Base-by-base conservation (phyloP, 53 echinoderm and acorn worm species). In the Paracentrotus lividus region DNA sequence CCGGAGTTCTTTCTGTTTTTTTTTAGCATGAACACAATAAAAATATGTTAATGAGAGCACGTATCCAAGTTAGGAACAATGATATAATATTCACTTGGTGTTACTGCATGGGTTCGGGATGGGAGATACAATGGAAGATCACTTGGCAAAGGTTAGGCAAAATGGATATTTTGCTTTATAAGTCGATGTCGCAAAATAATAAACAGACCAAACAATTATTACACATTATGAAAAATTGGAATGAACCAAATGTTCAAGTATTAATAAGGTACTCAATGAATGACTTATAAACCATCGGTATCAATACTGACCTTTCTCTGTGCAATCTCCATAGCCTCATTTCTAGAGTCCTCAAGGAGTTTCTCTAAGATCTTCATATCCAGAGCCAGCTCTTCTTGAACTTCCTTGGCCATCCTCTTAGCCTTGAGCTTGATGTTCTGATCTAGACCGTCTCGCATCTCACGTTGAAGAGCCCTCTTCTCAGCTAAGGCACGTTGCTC, bases 321-420 rank as follows among this genome's bases (percentile, higher is more conserved):
- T 29, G 97, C 94, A 81, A 96, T 93, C 90, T 99, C 99, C 96
- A 96, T 93, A 31, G 99, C 97, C 91, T 99, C 97, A 60, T 97
- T 99, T 47, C 96, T 94, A 27, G 99, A 95, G 64, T 99, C 99
- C 51, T 96, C 95, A 84, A 99, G 75, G 26, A 99, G 96, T 77
- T 99, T 99, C 94, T 99, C 99, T 75, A 99, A 42, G 94, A 99
- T 99, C 93, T 97, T 96, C 99, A 99, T 99, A 94, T 99, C 99
- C 47, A 97, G 96, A 34, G 99, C 99, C 42, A 99, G 91, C 58
- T 99, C 99, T 61, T 97, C 97, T 53, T 97, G 99, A 85, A 97
- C 90, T 92, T 99, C 99, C 45, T 96, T 95, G 88, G 99, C 99
- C 84, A 94, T 94, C 33, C 93, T 84, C 90, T 94, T 88, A 38